Percentiles rank a stretch among this genome's conserved stretches.
Conservation (phyloP, 2,888 invertebrate species). For the Cepaea hortensis region DNA sequence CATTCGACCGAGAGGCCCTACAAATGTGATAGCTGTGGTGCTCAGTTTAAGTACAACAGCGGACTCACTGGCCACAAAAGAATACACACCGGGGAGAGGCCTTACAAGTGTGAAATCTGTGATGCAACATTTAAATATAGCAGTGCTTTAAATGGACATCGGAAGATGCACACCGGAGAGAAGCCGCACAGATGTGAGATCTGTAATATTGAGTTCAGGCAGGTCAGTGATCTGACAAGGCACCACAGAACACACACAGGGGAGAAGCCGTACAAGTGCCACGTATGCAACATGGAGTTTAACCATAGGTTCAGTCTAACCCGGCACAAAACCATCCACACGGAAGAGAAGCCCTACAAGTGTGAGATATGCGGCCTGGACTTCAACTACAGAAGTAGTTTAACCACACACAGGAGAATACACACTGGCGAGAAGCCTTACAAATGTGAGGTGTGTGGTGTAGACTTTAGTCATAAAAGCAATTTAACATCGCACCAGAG, state of each 20-base stretch:
- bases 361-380: constrained; percentile 5
- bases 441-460: constrained; percentile 10
- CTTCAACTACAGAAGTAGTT: neutral
- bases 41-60: constrained; percentile 3
- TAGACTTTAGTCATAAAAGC: constrained; percentile 21
- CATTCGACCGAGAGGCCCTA: neutral
- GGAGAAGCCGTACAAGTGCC: constrained; percentile 18
- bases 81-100: neutral
- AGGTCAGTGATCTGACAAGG: neutral
- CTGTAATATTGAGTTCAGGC: constrained; percentile 5
- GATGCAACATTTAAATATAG: neutral
- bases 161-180: neutral
- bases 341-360: constrained; percentile 11
- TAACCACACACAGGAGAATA: constrained; percentile 7
- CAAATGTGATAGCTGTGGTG: constrained; percentile 3
- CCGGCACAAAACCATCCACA: constrained; percentile 15
- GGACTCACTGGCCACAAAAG: constrained; percentile 5
- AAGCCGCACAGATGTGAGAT: constrained; percentile 11
- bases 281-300: constrained; percentile 16
- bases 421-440: constrained; percentile 2
- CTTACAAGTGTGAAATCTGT: constrained; percentile 19
- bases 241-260: constrained; percentile 14
- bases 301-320: constrained; percentile 21
- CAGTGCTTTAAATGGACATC: constrained; percentile 5
- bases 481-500: neutral